Conservation (phyloP, 1,140 invertebrate species). For the Eumeta japonica region DNA sequence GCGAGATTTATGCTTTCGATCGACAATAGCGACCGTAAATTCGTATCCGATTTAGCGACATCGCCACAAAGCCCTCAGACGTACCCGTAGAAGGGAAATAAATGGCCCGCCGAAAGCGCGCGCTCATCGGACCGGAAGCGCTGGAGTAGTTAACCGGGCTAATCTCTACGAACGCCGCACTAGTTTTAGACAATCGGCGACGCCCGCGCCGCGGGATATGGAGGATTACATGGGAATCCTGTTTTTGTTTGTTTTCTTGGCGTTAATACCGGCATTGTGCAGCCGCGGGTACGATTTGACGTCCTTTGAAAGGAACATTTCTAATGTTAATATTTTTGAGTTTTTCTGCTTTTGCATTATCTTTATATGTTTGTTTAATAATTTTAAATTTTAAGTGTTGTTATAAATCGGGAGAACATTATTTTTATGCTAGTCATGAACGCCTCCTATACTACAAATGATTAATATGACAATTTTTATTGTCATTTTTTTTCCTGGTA, state of each 20-base stretch:
- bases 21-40: conserved; percentile 44
- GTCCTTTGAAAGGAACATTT: too few relatives aligned
- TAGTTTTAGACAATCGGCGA: conserved; percentile 42
- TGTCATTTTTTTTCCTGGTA: too few relatives aligned
- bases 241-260: conserved; percentile 54
- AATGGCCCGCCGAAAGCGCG: conserved; percentile 41
- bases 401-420: too few relatives aligned
- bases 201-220: conserved; percentile 35
- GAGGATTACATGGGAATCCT: conserved; percentile 49
- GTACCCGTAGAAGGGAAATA: conserved; percentile 43
- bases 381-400: too few relatives aligned
- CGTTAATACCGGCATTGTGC: conserved; percentile 38
- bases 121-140: conserved; percentile 43
- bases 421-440: too few relatives aligned
- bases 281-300: conserved; percentile 15
- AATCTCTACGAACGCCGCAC: conserved; percentile 31
- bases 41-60: conserved; percentile 38
- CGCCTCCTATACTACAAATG: too few relatives aligned
- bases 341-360: too few relatives aligned
- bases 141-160: conserved; percentile 41
- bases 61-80: conserved; percentile 25
- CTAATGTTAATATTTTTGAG: too few relatives aligned
- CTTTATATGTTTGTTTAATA: too few relatives aligned
- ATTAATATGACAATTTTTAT: too few relatives aligned
- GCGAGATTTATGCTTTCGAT: conserved; percentile 42